phyloP scores from a whole-genome alignment of 2,113 vertebrate genomes.

The Eidolon helvum region DNA sequence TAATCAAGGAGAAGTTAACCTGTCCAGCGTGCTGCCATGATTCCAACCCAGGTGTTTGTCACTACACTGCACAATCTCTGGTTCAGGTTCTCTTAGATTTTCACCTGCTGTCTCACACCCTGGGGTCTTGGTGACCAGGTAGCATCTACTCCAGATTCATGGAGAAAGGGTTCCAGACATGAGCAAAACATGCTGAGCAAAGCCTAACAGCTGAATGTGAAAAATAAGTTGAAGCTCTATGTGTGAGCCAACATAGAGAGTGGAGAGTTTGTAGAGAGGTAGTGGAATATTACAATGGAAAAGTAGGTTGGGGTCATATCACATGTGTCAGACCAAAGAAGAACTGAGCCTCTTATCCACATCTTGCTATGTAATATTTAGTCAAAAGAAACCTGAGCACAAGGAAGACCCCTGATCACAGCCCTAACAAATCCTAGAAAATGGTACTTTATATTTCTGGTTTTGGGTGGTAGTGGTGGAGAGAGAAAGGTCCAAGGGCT shows the following conservation, averaged over 20 bases:
- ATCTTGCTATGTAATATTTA: not conserved
- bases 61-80: rapidly evolving
- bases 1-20: not conserved
- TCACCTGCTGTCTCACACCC: not conserved
- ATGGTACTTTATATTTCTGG: not conserved
- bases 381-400: conserved; percentile 45
- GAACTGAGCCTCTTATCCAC: conserved; percentile 14
- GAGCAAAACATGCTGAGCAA: not conserved
- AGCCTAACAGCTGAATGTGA: not conserved
- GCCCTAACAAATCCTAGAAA: conserved; percentile 58
- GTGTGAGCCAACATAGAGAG: not conserved
- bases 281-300: not conserved
- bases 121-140: not conserved
- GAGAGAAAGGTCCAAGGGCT: not conserved
- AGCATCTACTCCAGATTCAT: not conserved
- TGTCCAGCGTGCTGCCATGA: not conserved
- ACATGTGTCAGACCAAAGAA: not conserved
- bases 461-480: rapidly evolving
- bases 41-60: not conserved
- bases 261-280: not conserved
- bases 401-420: not conserved
- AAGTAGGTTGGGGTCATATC: rapidly evolving
- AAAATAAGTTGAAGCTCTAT: not conserved
- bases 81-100: rapidly evolving
- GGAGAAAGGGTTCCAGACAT: not conserved